Conservation (phyloP, 1,140 invertebrate genomes). For the Teleopsis dalmanni region DNA sequence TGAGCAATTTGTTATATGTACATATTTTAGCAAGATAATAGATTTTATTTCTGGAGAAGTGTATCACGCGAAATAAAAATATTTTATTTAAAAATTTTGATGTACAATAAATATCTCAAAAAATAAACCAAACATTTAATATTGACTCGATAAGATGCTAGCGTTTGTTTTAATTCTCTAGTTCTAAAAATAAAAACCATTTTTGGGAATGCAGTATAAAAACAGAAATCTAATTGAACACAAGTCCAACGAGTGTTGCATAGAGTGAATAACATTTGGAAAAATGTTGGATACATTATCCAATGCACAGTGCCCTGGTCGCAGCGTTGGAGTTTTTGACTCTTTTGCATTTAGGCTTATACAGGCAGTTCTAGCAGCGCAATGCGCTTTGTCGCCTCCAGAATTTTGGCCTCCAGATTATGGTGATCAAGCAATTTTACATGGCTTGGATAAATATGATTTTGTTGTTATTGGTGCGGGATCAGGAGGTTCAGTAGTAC, state of each 20-base stretch:
- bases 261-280: not conserved
- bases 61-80: too few species aligned
- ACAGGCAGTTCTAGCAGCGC: constrained; percentile 48
- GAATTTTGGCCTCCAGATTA: constrained; percentile 49
- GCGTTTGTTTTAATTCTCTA: not conserved
- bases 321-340: constrained; percentile 27
- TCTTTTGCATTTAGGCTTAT: constrained; percentile 48
- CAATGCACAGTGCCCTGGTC: not conserved
- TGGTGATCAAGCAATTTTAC: constrained; percentile 28
- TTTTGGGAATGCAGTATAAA: not conserved
- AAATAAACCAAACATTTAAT: too few species aligned
- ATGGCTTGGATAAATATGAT: constrained; percentile 25
- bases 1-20: too few species aligned
- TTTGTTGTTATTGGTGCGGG: constrained; percentile 56
- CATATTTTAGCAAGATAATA: too few species aligned
- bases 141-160: constrained; percentile 46
- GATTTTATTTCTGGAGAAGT: too few species aligned
- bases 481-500: constrained; percentile 56
- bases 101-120: too few species aligned
- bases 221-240: not conserved
- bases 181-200: not conserved
- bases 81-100: too few species aligned
- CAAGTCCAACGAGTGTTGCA: not conserved
- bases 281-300: not conserved
- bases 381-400: constrained; percentile 49